Conservation (phyloP, 2,113 vertebrate species). For the Oreochromis aureus region DNA sequence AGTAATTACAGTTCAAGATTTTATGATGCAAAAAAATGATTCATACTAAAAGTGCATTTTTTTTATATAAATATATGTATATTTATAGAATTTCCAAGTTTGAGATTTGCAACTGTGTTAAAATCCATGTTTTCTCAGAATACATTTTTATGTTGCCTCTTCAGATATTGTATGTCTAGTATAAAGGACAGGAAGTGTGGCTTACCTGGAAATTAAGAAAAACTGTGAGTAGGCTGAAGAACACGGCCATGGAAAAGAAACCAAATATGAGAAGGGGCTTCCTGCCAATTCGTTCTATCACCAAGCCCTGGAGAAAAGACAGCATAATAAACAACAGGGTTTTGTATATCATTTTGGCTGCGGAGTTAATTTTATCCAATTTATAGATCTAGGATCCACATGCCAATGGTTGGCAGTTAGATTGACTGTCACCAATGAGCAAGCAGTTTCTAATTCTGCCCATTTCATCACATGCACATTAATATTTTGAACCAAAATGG, state of each 20-base stretch:
- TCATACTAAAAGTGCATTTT: neutral
- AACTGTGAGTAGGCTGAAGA: conserved; percentile 82
- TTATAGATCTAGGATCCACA: neutral
- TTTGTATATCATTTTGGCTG: neutral
- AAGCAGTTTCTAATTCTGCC: neutral
- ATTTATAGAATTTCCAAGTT: neutral
- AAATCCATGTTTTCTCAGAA: neutral
- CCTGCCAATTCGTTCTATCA: conserved; percentile 84
- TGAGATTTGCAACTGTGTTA: neutral
- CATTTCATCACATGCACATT: neutral
- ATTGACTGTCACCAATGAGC: neutral
- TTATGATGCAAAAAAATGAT: neutral
- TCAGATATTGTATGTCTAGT: neutral
- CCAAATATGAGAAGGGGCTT: conserved; percentile 87
- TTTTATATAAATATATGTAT: neutral
- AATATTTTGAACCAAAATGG: neutral
- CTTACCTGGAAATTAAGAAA: conserved; percentile 88
- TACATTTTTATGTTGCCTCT: neutral
- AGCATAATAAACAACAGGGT: neutral
- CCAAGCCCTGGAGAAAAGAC: conserved; percentile 75
- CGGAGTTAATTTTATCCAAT: neutral
- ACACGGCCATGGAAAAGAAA: conserved; percentile 84
- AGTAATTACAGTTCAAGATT: neutral
- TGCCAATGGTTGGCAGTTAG: neutral
- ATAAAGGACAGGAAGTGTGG: neutral